Conservation (phyloP, 1,140 invertebrate genomes). For the Temnothorax curvispinosus region DNA sequence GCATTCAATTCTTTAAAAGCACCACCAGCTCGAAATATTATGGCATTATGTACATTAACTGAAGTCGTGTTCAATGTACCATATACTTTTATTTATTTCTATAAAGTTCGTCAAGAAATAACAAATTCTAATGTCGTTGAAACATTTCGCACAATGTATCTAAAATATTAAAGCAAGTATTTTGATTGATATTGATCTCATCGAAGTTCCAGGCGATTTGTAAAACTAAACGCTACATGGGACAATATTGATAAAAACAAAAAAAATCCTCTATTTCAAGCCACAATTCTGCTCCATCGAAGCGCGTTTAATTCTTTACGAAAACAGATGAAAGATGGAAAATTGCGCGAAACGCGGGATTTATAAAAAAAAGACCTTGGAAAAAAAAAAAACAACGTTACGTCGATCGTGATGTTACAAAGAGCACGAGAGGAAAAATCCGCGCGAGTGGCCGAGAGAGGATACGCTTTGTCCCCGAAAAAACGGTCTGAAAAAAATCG, state of each 20-base stretch:
- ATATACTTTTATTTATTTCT: not conserved
- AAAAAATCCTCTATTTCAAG: not conserved
- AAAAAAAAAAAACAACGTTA: not conserved
- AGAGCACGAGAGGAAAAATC: slow-evolving; percentile 22
- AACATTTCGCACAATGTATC: not conserved
- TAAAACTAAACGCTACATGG: not conserved
- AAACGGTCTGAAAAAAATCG: slow-evolving; percentile 13
- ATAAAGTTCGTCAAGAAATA: not conserved
- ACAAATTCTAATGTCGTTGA: not conserved
- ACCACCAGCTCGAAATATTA: not conserved
- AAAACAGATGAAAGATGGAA: slow-evolving; percentile 10
- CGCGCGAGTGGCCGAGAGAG: not conserved
- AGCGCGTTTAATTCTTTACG: not conserved
- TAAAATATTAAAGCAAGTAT: not conserved
- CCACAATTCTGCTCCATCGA: not conserved
- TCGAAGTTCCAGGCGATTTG: not conserved
- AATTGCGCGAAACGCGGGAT: not conserved
- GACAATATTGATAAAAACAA: not conserved
- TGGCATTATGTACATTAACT: not conserved
- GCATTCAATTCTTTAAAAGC: not conserved
- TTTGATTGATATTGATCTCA: not conserved
- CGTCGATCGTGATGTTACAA: slow-evolving; percentile 39
- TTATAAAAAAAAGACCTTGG: slow-evolving; percentile 1
- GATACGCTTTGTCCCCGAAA: not conserved
- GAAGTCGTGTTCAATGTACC: not conserved